Base-by-base conservation (phyloP, 1,140 invertebrate genomes). In the Pogonus chalceus region DNA sequence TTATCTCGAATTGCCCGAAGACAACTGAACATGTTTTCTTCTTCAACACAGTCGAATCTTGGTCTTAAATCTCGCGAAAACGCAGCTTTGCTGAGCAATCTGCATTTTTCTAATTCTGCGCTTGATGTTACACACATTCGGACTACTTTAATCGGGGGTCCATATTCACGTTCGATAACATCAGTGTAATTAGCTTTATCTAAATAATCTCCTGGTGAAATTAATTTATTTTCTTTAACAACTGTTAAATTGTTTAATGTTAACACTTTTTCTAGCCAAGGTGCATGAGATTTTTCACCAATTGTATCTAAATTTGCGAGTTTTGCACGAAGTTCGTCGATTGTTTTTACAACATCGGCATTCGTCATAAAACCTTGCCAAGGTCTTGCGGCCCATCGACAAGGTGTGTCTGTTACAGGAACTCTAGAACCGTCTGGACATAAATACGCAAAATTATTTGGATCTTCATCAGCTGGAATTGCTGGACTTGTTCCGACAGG, bases 371-470 rank as follows among this genome's bases (percentile, higher is more conserved):
- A 79, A 2, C 83, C 85, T 61, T 81, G 83, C 86, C 86, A 89
- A n/a, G 86, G 86, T 51, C 84, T 74, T 0, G 85, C 83, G 0
- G 85, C 85, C 87, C 86, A 90, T 0, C 79, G 78, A 61, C 86
- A 90, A 3, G 84, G 78, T n/a, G 80, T 78, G 14, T 76, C 79
- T 1, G 76, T 78, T 1, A 88, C 68, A 0, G 83, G 76, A 1
- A 78, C 75, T 56, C 85, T 80, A 1, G 75, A 81, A 1, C 88
- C 90, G 67, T 93, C 88, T 22, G 83, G 83, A 66, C 91, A 95
- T 26, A 95, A 75, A 61, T 92, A 87, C 54, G 78, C 74, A 64
- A 75, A 87, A 1, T 84, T 72, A 14, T 72, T 72, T 0, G 82
- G 74, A 57, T 84, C 77, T 60, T 78, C 75, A 7, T 69, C 58